These are phyloP conservation scores for Drosophila histrio DNA, from an alignment of 2,888 invertebrate genomes.

Conservation along the genomic window DNA sequence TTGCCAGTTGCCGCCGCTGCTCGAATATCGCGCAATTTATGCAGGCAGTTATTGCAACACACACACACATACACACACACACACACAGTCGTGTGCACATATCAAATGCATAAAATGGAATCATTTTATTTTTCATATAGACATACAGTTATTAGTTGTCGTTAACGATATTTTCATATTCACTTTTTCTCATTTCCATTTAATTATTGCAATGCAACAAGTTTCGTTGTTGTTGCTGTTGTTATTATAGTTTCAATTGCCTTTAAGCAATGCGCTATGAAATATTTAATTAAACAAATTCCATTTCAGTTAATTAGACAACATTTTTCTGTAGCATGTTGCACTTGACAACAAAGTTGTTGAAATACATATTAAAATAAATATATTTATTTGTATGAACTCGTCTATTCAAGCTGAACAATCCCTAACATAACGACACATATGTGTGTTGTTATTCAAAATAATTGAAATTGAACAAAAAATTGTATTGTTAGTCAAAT, in stretches of 20 bases:
- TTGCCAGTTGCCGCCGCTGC: constrained; percentile 24
- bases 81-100: background rate
- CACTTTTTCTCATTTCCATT: constrained; percentile 3
- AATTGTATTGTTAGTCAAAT: constrained; percentile 24
- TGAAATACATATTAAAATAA: constrained; percentile 1
- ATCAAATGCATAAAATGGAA: constrained; percentile 31
- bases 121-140: constrained; percentile 48
- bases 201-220: constrained; percentile 32
- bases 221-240: no score
- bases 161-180: constrained; percentile 19
- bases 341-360: constrained; percentile 1
- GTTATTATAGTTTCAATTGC: constrained; percentile 12
- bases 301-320: constrained; percentile 13
- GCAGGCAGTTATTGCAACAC: constrained; percentile 48
- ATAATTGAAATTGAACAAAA: constrained; percentile 23
- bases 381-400: constrained; percentile 12
- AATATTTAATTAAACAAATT: constrained; percentile 27
- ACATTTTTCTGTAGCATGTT: background rate
- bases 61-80: constrained; percentile 21
- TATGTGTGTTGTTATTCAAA: constrained; percentile 3
- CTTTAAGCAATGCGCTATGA: constrained; percentile 6
- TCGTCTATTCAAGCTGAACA: constrained; percentile 8
- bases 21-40: constrained; percentile 47
- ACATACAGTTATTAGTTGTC: constrained; percentile 29
- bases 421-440: constrained; percentile 11